These are phyloP conservation scores for Nematopogon swammerdamellus DNA, from an alignment of 2,888 invertebrate genomes.

Conservation along the genomic window DNA sequence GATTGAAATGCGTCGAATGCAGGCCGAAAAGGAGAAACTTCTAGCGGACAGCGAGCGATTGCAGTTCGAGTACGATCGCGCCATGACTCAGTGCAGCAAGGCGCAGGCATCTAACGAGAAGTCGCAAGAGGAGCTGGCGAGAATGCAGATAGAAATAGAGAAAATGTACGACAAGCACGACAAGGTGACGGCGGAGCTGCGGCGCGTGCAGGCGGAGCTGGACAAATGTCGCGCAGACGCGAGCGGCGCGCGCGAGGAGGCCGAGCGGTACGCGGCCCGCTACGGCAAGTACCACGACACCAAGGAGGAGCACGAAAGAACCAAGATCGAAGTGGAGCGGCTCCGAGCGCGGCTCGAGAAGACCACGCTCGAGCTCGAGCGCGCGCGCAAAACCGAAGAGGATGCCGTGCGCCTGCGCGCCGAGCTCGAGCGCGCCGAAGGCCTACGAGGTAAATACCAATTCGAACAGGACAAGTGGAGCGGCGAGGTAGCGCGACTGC, in stretches of 20 bases:
- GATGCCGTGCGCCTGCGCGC: slow-evolving; percentile 63
- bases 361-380: slow-evolving; percentile 74
- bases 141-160: slow-evolving; percentile 83
- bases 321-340: slow-evolving; percentile 78
- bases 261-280: slow-evolving; percentile 67
- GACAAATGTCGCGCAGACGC: slow-evolving; percentile 68
- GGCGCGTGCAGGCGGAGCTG: slow-evolving; percentile 76
- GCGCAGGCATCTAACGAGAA: slow-evolving; percentile 83
- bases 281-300: slow-evolving; percentile 75
- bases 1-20: slow-evolving; percentile 76
- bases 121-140: slow-evolving; percentile 84
- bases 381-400: slow-evolving; percentile 68
- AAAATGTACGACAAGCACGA: slow-evolving; percentile 91
- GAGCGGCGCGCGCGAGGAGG: slow-evolving; percentile 76
- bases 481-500: slow-evolving; percentile 71
- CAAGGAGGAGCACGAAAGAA: slow-evolving; percentile 73
- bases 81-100: slow-evolving; percentile 83
- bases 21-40: slow-evolving; percentile 82
- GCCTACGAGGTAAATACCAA: slow-evolving; percentile 62
- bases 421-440: slow-evolving; percentile 72
- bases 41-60: slow-evolving; percentile 80
- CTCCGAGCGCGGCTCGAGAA: slow-evolving; percentile 78
- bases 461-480: slow-evolving; percentile 55
- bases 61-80: slow-evolving; percentile 82
- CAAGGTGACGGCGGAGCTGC: slow-evolving; percentile 75